Base-by-base conservation (phyloP, 2,797 vertebrate species). In the Psittacula derbiana region DNA sequence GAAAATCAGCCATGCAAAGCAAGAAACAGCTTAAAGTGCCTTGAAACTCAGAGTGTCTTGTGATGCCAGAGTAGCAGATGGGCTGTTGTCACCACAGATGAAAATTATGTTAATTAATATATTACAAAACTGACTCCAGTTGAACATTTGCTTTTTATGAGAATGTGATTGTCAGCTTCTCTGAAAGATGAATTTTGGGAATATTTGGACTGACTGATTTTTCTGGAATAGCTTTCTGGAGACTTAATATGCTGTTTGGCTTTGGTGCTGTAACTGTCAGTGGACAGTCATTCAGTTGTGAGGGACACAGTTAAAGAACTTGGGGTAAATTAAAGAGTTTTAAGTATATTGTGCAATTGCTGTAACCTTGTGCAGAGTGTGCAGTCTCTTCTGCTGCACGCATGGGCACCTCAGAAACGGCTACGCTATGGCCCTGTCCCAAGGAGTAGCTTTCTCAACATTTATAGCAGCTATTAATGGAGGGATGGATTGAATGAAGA, bases 101-200 rank as follows among this genome's bases (percentile, higher is more conserved):
- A 95, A 97, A 95, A 95, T 92, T 93, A 66, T 94, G 92, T 90
- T 97, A 97, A 97, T 97, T 96, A 96, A 95, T 96, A 88, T 88
- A 86, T 96, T 91, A 93, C 78, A 94, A 88, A 96, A 95, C 84
- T 66, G 53, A 91, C 57, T 97, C 69, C 23, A 71, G 75, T 95
- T 93, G 92, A 96, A 90, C 66, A 69, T 94, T 89, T 44, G 58
- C 66, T 94, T 91, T 90, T 67, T 93, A 73, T 71, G 80, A 95
- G 86, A 40, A 28, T 92, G 76, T 83, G 71, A 85, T 96, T 94
- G 83, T 91, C 89, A 79, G 70, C 70, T 88, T 95, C 96, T 87
- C 83, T 93, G 86, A 78, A 94, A 95, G 80, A 93, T 78, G 71
- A 92, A 85, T 76, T 96, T 90, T 46, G 61, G 86, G 82, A 86